Base-by-base conservation (phyloP, 2,797 vertebrate genomes). In the Anomalospiza imberbis region DNA sequence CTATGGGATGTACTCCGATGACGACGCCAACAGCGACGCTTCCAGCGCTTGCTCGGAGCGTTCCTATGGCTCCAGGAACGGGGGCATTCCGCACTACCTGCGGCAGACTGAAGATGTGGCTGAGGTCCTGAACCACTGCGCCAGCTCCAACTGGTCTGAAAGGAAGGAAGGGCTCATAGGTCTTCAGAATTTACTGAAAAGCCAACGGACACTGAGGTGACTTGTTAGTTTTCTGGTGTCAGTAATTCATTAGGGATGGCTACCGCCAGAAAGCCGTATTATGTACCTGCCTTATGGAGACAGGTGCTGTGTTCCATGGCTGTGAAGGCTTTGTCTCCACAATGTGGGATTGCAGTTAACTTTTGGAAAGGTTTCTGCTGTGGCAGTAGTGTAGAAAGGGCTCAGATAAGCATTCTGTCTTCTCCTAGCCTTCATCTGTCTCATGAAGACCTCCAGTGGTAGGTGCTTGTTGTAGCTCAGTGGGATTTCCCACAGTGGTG, bases 101-200 rank as follows among this genome's bases (percentile, higher is more conserved):
- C 98, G 99, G 0, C 99, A 99, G 97, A 99, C 99, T 0, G 99
- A 99, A 87, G 99, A 99, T 6, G 99, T 99, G 91, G 99, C 99
- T 0, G 99, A 99, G 97, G 99, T 99, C 82, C 98, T 99, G 60
- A 99, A 99, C 97, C 99, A 99, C 97, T 99, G 99, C 25, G 99
- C 99, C 94, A 99, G 99, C 97, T 99, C 99, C 96, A 99, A 99
- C 97, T 99, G 99, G 99, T 99, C 99, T 2, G 99, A 99, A 95
- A 98, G 99, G 95, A 99, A 99, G 78, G 99, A 99, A 90, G 99
- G 99, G 2, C 98, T 99, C 55, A 98, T 99, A 82, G 98, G 99
- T 12, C 98, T 99, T 88, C 99, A 99, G 97, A 99, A 98, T 94
- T 98, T 99, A 54, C 96, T 99, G 60, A 99, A 98, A 96, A 99